A percentile compares a stretch with the other conserved stretches of the same genome.
Evolutionary conservation across 2,797 vertebrate genomes (phyloP).

Genomic region (Carduelis carduelis): DNA sequence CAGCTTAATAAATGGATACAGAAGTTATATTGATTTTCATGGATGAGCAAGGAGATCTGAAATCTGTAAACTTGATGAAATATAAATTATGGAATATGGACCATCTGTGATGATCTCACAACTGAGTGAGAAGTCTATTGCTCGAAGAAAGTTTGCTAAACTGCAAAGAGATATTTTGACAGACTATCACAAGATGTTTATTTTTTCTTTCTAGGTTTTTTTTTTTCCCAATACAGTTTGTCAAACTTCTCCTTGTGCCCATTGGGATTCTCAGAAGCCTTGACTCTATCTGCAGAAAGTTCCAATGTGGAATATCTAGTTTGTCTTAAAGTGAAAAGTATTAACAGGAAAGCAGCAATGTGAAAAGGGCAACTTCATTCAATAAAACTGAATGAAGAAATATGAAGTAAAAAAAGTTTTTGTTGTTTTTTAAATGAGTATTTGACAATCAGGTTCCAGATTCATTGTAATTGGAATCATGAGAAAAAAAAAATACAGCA

Average conservation of each 20-base stretch:
- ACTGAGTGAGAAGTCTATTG: background rate
- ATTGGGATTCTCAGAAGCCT: background rate
- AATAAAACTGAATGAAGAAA: background rate
- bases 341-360: background rate
- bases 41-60: background rate
- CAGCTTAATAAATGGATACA: slow-evolving; percentile 15
- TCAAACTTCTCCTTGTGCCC: background rate
- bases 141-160: background rate
- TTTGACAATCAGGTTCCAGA: background rate
- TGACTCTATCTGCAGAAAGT: background rate
- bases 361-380: background rate
- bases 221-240: background rate
- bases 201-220: background rate
- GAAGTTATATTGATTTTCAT: slow-evolving; percentile 29
- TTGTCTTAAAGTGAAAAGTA: background rate
- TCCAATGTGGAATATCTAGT: background rate
- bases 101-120: background rate
- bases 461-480: background rate
- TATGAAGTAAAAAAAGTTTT: background rate
- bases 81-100: background rate
- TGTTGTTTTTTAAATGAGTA: background rate
- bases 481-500: background rate
- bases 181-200: background rate
- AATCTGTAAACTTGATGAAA: slow-evolving; percentile 20
- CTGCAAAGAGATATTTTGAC: background rate